phyloP scores from a whole-genome alignment of 2,797 vertebrate genomes.

The Dallia pectoralis region DNA sequence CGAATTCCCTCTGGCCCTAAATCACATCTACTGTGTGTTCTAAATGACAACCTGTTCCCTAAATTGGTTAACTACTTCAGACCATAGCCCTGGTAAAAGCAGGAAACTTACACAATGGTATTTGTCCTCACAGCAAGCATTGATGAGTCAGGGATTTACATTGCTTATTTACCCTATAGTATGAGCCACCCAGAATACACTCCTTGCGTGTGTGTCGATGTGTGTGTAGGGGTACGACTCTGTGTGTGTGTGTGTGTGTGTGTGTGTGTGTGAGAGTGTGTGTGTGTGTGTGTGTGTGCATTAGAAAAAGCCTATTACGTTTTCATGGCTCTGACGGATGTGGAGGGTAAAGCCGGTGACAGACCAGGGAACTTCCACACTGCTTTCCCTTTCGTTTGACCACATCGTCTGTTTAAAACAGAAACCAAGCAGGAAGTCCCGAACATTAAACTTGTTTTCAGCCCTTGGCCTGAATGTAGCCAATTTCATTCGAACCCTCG shows the following conservation, averaged over 20 bases:
- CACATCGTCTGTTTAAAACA: constrained; percentile 27
- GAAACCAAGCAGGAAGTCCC: constrained; percentile 30
- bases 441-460: constrained; percentile 31
- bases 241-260: neutral
- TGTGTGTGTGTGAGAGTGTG: neutral
- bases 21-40: neutral
- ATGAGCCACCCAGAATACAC: neutral
- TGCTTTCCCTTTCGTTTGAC: constrained; percentile 15
- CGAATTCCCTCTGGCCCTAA: neutral
- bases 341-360: neutral
- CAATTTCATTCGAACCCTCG: constrained; percentile 32
- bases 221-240: neutral
- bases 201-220: neutral
- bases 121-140: neutral
- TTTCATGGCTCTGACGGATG: neutral
- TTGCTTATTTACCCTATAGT: neutral
- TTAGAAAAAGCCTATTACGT: neutral
- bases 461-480: constrained; percentile 37
- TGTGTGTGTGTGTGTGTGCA: constrained; percentile 1
- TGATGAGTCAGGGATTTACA: constrained; percentile 7
- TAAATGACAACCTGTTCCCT: neutral
- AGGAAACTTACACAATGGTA: no score
- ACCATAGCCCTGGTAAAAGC: no score
- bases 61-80: no score
- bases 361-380: constrained; percentile 4